Percentiles rank a stretch among this genome's conserved stretches.
Evolutionary conservation across 2,113 vertebrate genomes (phyloP).

Genomic region (Shinisaurus crocodilurus): DNA sequence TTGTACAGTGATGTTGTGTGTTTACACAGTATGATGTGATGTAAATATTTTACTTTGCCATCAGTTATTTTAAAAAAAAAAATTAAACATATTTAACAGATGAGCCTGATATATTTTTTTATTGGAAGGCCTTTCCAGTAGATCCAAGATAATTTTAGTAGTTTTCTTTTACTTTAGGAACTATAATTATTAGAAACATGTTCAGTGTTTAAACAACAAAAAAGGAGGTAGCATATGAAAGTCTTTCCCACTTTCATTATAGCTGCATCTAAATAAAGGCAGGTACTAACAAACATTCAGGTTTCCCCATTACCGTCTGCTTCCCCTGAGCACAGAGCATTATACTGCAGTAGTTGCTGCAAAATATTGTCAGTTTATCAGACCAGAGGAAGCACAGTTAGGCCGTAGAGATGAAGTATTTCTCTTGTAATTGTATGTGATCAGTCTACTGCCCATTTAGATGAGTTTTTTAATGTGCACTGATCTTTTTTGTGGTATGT

Average conservation of each 20-base stretch:
- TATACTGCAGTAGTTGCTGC: not conserved
- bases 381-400: not conserved
- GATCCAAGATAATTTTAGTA: not conserved
- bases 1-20: constrained; percentile 93
- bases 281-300: not conserved
- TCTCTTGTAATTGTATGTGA: not conserved
- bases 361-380: not conserved
- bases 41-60: constrained; percentile 97
- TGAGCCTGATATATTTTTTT: constrained; percentile 78
- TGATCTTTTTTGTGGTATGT: constrained; percentile 20
- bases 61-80: constrained; percentile 89
- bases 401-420: not conserved
- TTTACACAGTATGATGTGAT: constrained; percentile 93
- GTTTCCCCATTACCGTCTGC: too few species aligned
- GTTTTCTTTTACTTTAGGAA: not conserved
- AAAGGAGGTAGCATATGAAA: constrained; percentile 44
- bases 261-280: constrained; percentile 26
- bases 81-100: constrained; percentile 92
- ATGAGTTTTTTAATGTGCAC: constrained; percentile 4
- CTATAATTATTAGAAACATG: not conserved
- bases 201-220: constrained; percentile 43
- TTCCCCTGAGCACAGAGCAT: not conserved
- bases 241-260: constrained; percentile 32
- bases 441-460: not conserved
- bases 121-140: constrained; percentile 51